These are phyloP conservation scores for Prionchulus punctatus DNA, from an alignment of 2,888 invertebrate species.

Conservation along the genomic window DNA sequence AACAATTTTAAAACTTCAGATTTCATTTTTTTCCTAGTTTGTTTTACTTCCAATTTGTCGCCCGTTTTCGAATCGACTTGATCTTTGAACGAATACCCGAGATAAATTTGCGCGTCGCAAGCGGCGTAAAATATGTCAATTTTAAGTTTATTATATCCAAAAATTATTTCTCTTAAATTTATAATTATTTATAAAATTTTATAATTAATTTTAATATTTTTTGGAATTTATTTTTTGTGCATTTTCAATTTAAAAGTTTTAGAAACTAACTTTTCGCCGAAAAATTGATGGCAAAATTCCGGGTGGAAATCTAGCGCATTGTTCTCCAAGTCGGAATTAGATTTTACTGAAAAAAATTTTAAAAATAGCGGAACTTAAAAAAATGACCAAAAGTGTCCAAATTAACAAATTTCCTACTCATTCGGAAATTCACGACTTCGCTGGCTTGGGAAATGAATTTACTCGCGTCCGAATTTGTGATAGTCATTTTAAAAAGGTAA, in stretches of 20 bases:
- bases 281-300: conserved; percentile 80
- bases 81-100: conserved; percentile 55
- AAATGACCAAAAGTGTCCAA: too few relatives aligned
- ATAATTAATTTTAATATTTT: too few relatives aligned
- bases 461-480: too few relatives aligned
- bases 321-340: conserved; percentile 1
- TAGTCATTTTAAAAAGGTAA: too few relatives aligned
- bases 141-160: conserved; percentile 69
- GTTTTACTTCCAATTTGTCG: conserved; percentile 10
- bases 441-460: too few relatives aligned
- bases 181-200: conserved; percentile 2
- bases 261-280: conserved; percentile 53
- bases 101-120: conserved; percentile 58
- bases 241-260: neutral
- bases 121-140: conserved; percentile 65
- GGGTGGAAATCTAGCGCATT: conserved; percentile 46
- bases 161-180: conserved; percentile 59
- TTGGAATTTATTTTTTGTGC: too few relatives aligned
- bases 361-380: too few relatives aligned
- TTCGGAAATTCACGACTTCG: too few relatives aligned
- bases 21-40: neutral
- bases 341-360: too few relatives aligned
- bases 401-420: too few relatives aligned
- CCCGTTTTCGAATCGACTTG: conserved; percentile 41
- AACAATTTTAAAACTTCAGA: neutral